Evolutionary conservation across 2,797 vertebrate genomes (phyloP).

Genomic region (Erpetoichthys calabaricus): DNA sequence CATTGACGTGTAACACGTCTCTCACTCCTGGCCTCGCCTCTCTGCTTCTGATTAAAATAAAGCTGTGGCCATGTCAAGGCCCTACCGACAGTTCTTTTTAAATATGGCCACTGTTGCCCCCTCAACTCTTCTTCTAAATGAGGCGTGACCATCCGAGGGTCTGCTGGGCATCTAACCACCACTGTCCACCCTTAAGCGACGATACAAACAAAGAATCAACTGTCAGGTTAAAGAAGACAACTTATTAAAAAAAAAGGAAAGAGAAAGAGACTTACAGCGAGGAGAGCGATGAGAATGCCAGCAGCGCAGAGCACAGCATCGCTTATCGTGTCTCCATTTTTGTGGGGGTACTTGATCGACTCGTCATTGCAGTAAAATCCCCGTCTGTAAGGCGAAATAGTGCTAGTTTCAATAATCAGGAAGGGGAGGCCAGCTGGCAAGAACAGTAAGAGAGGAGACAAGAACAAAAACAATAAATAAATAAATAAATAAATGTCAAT

Average conservation of each 20-base stretch:
- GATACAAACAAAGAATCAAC: too few relatives aligned
- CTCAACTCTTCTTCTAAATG: too few relatives aligned
- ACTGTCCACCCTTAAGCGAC: too few relatives aligned
- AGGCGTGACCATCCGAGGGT: too few relatives aligned
- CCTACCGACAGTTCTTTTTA: too few relatives aligned
- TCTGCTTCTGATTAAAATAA: too few relatives aligned
- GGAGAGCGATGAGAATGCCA: constrained; percentile 87
- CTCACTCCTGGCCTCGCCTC: too few relatives aligned
- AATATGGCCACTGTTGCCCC: too few relatives aligned
- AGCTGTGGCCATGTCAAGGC: too few relatives aligned
- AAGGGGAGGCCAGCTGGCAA: constrained; percentile 84
- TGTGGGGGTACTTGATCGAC: constrained; percentile 88
- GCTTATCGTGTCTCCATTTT: constrained; percentile 87
- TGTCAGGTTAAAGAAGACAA: constrained; percentile 14
- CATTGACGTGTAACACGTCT: too few relatives aligned
- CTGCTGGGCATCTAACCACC: too few relatives aligned
- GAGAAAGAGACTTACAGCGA: constrained; percentile 66
- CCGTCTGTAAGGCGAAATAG: constrained; percentile 81
- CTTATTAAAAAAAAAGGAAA: constrained; percentile 12
- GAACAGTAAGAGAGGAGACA: constrained; percentile 36
- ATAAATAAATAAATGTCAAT: constrained; percentile 20
- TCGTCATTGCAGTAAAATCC: constrained; percentile 96
- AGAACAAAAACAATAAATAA: constrained; percentile 22
- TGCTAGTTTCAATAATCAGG: constrained; percentile 95
- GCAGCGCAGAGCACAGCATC: constrained; percentile 84